A percentile compares a stretch with the other conserved stretches of the same genome.
These are phyloP conservation scores for Choristoneura fumiferana DNA, from an alignment of 1,140 invertebrate genomes.

Conservation along the genomic window DNA sequence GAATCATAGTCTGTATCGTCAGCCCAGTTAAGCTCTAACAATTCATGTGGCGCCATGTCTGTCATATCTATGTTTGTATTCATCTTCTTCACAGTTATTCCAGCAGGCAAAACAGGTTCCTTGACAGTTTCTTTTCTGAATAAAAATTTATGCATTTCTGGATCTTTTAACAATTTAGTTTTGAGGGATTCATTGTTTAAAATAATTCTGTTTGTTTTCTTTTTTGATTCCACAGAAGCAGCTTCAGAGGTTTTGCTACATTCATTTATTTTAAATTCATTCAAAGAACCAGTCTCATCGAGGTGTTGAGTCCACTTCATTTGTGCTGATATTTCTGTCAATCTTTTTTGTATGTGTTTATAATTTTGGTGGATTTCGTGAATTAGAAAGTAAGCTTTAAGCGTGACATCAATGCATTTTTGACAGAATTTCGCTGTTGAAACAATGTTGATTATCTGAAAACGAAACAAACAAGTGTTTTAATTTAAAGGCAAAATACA, in stretches of 20 bases:
- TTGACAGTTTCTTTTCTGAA: neutral
- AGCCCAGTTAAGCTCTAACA: conserved; percentile 1
- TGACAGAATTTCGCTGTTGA: conserved; percentile 3
- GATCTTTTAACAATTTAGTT: neutral
- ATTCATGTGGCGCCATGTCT: neutral
- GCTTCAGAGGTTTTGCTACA: neutral
- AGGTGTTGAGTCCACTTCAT: neutral
- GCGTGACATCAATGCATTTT: neutral
- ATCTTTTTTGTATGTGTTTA: neutral
- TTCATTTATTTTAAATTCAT: neutral
- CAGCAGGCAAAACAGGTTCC: neutral
- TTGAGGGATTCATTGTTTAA: conserved; percentile 2
- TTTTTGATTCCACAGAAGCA: neutral
- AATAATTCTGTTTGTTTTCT: conserved; percentile 1
- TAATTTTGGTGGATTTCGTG: neutral
- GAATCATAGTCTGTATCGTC: neutral
- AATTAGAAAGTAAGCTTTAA: neutral
- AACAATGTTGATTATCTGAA: conserved; percentile 5
- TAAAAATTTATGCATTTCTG: conserved; percentile 5
- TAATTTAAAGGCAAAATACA: too few relatives aligned
- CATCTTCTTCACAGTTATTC: neutral
- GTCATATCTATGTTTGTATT: neutral
- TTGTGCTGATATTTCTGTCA: neutral
- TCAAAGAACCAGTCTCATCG: neutral
- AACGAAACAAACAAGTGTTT: neutral